Base-by-base conservation (phyloP, 2,888 invertebrate species). In the Luperina nickerlii region DNA sequence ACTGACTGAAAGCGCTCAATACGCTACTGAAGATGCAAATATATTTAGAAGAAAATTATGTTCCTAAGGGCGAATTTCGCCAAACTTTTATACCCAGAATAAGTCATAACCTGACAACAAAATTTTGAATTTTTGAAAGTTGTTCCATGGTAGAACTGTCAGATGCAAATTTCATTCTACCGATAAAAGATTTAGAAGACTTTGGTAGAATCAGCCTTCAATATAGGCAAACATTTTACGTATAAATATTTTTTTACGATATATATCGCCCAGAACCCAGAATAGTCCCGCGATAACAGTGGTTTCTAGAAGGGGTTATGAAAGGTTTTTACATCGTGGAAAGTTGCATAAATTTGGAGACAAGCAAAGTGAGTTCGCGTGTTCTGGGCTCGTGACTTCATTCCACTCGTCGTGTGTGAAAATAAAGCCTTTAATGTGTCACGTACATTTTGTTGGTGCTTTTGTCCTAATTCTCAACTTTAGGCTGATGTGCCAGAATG, bases 331-430 rank as follows among this genome's bases (percentile, higher is more conserved):
- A 90, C 89, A 88, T 88, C 86, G 88, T 82, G 88, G 90, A 90
- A 90, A 94, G 91, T 93, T 95, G 95, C 94, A 95, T 95, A 95
- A 93, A 95, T 95, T 95, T 93, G 92, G 93, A 92, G 92, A 92
- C 91, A 92, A 91, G 93, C 93, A 93, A 94, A 95, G 95, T 95
- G 94, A 91, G 92, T 95, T 95, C 92, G 92, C 95, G 88, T 96
- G 95, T 95, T 91, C 85, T 72, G 63, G 84, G 93, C 90, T 94
- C 95, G 95, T 95, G 95, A 95, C 95, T 93, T 91, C 92, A 93
- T 94, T 89, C 91, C 88, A 91, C 89, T 90, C 90, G 90, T 85
- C 85, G 85, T 76, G 73, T 82, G 85, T 81, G 86, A 75, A 84
- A 86, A 87, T 88, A 89, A 85, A 84, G 88, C 82, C 84, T 82